Evolutionary conservation across 2,888 invertebrate species (phyloP).

Genomic region (Macrosoma leucophasiata): DNA sequence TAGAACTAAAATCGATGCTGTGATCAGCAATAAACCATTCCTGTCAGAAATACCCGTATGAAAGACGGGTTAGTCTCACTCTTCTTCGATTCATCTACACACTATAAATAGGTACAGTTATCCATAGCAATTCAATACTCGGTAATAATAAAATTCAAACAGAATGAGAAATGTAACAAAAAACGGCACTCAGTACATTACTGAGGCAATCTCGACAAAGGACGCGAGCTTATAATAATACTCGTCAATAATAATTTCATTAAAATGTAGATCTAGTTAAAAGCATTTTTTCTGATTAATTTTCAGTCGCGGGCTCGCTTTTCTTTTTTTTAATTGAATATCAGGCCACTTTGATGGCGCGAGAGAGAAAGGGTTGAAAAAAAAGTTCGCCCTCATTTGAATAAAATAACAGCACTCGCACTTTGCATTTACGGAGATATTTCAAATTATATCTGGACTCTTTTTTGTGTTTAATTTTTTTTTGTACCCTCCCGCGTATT

Average conservation of each 20-base stretch:
- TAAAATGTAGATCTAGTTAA: constrained; percentile 77
- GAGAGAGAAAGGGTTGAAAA: constrained; percentile 68
- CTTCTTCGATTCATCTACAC: too few species aligned
- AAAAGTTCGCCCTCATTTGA: constrained; percentile 75
- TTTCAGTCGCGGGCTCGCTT: constrained; percentile 70
- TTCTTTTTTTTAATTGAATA: constrained; percentile 76
- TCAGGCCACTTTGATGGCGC: constrained; percentile 75
- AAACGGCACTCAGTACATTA: constrained; percentile 28
- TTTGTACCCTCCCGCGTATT: constrained; percentile 69
- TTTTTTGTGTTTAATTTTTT: constrained; percentile 70
- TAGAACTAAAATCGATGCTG: too few species aligned
- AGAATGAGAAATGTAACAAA: constrained; percentile 2
- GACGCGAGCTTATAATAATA: constrained; percentile 63
- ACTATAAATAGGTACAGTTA: too few species aligned
- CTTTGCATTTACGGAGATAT: constrained; percentile 76
- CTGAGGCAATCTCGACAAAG: constrained; percentile 57
- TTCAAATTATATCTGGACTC: constrained; percentile 76
- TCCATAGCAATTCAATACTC: too few species aligned
- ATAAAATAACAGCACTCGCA: constrained; percentile 76
- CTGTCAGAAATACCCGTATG: too few species aligned
- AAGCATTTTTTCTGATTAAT: constrained; percentile 77
- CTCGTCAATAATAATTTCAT: constrained; percentile 76
- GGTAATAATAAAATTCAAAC: too few species aligned
- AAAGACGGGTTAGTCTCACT: too few species aligned
- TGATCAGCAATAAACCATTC: too few species aligned